Evolutionary conservation across 2,797 vertebrate genomes (phyloP).

Genomic region (Phaenicophaeus curvirostris): DNA sequence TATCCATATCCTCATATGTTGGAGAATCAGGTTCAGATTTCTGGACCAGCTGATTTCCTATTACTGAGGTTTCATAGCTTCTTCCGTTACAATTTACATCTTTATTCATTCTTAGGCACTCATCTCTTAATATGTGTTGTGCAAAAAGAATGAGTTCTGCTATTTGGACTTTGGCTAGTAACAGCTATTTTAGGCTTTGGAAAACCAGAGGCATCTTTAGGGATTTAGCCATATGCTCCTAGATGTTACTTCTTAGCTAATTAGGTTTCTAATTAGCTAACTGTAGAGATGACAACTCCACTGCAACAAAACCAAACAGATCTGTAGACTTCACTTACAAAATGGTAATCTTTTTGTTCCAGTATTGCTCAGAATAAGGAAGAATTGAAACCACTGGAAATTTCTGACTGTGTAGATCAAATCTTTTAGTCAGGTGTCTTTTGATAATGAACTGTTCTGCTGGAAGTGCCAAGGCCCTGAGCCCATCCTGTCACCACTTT

Average conservation of each 20-base stretch:
- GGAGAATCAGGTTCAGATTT: not conserved
- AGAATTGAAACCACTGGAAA: not conserved
- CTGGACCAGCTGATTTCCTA: not conserved
- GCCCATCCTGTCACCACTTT: accelerated
- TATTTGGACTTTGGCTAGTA: not conserved
- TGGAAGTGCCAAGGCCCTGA: not conserved
- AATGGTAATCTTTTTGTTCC: not conserved
- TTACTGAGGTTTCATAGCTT: not conserved
- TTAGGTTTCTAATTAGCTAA: not conserved
- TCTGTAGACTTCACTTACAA: not conserved
- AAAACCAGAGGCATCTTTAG: not conserved
- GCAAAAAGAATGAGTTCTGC: not conserved
- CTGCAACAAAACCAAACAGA: not conserved
- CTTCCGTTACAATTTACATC: not conserved
- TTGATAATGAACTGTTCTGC: not conserved
- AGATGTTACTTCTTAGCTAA: not conserved
- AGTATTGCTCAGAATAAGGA: not conserved
- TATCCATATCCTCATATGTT: not conserved
- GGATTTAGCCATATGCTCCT: conserved; percentile 18
- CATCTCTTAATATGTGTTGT: not conserved
- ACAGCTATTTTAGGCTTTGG: not conserved
- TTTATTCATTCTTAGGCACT: not conserved
- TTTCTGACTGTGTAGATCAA: not conserved
- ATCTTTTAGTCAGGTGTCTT: not conserved
- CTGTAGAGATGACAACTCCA: not conserved